Base-by-base conservation (phyloP, 2,113 vertebrate genomes). In the Mesocricetus auratus region DNA sequence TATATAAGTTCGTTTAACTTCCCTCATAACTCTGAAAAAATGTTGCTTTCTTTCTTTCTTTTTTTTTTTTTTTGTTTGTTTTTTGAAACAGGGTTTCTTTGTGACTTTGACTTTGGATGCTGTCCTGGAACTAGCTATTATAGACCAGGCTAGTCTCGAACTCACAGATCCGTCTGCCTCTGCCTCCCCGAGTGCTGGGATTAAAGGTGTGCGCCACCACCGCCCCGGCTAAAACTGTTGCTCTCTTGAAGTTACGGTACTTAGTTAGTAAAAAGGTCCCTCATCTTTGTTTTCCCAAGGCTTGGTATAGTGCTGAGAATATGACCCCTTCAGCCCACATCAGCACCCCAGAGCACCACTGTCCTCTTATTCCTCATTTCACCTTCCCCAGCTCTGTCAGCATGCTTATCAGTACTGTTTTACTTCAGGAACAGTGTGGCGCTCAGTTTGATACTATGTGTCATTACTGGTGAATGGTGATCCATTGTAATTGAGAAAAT, bases 261-360 rank as follows among this genome's bases (percentile, higher is more conserved):
- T 6, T 3, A 42, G 47, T n/a, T 66, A 1, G 1, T 31, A 47
- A 5, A 60, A 16, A 74, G 1, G 58, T 2, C 22, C 47, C 16
- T 58, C 8, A 0, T 45, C 3, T 0, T 1, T 21, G 39, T 56
- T 29, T 53, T 58, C 39, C 16, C 1, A 11, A 24, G 15, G 31
- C 66, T 74, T 58, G 33, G 10, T 47, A 5, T 12, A 45, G 3
- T 78, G 56, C 78, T 21, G 1, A 4, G 81, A 42, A 10, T 8
- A 1, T 11, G 5, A 0, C 8, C 4, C 31, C 15, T 36, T 11
- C 13, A 12, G 12, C 15, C 36, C n/a, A 22, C 4, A 17, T 9
- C 17, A 86, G 26, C 42, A 47, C n/a, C 89, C 42, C 17, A 15
- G 29, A 26, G 1, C 2, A 0, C 71, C 47, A n/a, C 9, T 42